Conservation (phyloP, 1,140 invertebrate species). For the Colletes gigas region DNA sequence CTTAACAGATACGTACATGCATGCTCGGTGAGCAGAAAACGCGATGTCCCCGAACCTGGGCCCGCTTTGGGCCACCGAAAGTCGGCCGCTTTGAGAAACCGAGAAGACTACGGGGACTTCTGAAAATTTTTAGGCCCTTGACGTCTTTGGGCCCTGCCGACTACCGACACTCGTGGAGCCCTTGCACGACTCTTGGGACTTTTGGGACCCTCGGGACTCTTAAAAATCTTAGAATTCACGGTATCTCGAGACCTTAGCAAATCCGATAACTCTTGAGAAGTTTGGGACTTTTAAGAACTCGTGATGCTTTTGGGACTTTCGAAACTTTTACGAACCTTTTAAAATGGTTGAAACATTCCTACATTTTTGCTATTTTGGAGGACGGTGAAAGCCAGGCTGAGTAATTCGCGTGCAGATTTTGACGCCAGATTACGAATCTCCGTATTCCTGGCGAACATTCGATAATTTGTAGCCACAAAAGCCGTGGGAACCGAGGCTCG, state of each 20-base stretch:
- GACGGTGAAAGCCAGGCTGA: conserved; percentile 32
- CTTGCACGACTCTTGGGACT: neutral
- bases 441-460: conserved; percentile 40
- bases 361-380: conserved; percentile 22
- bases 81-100: neutral
- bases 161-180: no score
- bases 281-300: no score
- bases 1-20: conserved; percentile 65
- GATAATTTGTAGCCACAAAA: conserved; percentile 63
- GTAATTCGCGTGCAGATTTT: conserved; percentile 19
- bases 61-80: neutral
- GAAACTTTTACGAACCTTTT: no score
- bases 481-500: conserved; percentile 54
- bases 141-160: no score
- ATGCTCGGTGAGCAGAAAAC: conserved; percentile 56
- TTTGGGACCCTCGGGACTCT: neutral
- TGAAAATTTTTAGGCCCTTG: no score
- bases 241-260: no score
- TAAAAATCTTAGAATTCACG: no score
- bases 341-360: conserved; percentile 5
- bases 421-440: conserved; percentile 30
- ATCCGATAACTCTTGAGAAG: no score
- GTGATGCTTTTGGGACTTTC: no score
- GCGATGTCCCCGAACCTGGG: conserved; percentile 24
- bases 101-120: neutral